Base-by-base conservation (phyloP, 2,113 vertebrate species). In the Malurus alboscapulatus region DNA sequence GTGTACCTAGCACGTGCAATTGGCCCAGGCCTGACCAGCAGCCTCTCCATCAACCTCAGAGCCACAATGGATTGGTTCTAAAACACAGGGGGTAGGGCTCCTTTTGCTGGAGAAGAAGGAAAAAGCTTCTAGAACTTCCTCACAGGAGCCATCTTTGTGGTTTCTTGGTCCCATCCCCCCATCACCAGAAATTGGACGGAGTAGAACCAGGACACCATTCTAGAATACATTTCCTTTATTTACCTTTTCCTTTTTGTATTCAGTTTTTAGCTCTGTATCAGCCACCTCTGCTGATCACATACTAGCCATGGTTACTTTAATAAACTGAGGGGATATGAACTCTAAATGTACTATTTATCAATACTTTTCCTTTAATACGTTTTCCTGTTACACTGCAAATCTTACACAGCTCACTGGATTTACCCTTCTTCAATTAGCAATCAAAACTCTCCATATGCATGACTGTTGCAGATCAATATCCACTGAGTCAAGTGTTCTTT, bases 281-380 rank as follows among this genome's bases (percentile, higher is more conserved):
- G 38, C 14, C 21, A 65, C 15, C 14, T 80, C 44, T 66, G 53
- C 62, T 81, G 73, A 81, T 81, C 38, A 44, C 12, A 17, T 8
- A 44, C 21, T 42, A 48, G 40, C 47, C 21, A 3, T n/a, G 61
- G 25, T 29, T 85, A n/a, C 89, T 69, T 78, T 78, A 75, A 80
- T 30, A 67, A 62, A 47, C 14, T 54, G 29, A 81, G 20, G 19
- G n/a, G 25, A 90, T 93, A 79, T 63, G 58, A 89, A 44, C 14
- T 82, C 47, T 75, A 89, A 79, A 80, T 71, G 26, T 17, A 30
- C 30, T 78, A 50, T 95, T 92, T 80, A 87, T 94, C 87, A 92
- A 92, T 87, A 44, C 48, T 89, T 97, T 93, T 73, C 47, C 69
- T 92, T 94, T 81, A 78, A 42, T 71, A 90, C 61, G 14, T 81